A percentile compares a stretch with the other conserved stretches of the same genome.
Conservation (phyloP, 2,797 vertebrate genomes). For the Danio aesculapii region DNA sequence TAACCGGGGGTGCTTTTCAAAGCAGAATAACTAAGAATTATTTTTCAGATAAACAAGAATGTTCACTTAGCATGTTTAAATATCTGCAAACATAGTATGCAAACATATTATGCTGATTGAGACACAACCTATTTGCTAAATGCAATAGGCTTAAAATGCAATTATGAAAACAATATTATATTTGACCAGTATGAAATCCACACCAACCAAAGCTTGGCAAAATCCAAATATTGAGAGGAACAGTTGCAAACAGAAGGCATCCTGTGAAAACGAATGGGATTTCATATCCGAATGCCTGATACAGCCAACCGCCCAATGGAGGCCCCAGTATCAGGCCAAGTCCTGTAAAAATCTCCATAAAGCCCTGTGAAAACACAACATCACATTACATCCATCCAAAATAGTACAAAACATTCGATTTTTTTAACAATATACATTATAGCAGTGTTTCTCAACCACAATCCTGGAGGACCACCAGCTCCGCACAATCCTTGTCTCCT, state of each 20-base stretch:
- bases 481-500: too few species aligned
- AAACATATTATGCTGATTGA: too few species aligned
- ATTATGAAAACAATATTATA: constrained; percentile 4
- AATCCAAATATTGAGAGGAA: constrained; percentile 90
- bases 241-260: constrained; percentile 85
- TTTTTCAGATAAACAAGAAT: too few species aligned
- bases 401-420: too few species aligned
- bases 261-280: constrained; percentile 90
- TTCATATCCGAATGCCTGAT: constrained; percentile 92
- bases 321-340: constrained; percentile 92
- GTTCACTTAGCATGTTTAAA: too few species aligned
- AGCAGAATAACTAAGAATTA: too few species aligned
- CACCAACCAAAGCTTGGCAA: constrained; percentile 88
- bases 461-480: too few species aligned
- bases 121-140: neutral
- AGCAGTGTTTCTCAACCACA: too few species aligned
- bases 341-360: constrained; percentile 91
- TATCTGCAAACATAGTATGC: too few species aligned
- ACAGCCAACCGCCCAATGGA: constrained; percentile 92
- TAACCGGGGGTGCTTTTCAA: too few species aligned
- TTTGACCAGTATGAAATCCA: neutral
- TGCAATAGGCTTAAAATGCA: constrained; percentile 3
- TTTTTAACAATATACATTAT: too few species aligned
- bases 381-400: neutral
- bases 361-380: constrained; percentile 79